Evolutionary conservation across 2,113 vertebrate genomes (phyloP).

Genomic region (Cisticola juncidis): DNA sequence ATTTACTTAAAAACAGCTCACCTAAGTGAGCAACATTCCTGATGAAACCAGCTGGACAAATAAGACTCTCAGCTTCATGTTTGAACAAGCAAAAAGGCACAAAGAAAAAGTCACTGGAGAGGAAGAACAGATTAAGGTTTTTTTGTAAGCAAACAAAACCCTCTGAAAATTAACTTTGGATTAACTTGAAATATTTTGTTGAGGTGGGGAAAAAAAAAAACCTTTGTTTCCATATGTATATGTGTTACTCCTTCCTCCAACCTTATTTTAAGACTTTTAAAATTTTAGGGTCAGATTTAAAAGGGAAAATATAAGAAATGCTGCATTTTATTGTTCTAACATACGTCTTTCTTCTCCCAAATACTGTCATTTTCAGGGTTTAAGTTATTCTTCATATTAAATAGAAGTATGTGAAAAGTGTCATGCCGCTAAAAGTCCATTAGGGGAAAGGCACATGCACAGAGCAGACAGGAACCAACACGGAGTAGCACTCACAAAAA

Average conservation of each 20-base stretch:
- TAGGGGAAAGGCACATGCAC: not conserved
- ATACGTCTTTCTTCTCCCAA: not conserved
- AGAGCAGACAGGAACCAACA: not conserved
- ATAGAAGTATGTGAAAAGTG: not conserved
- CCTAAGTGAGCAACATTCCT: slow-evolving; percentile 23
- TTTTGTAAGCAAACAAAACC: slow-evolving; percentile 1
- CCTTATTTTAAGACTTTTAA: not conserved
- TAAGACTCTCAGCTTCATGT: slow-evolving; percentile 16
- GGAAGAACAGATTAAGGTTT: not conserved
- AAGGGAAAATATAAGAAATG: not conserved
- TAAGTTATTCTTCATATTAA: not conserved
- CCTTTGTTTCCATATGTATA: not conserved
- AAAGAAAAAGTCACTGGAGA: slow-evolving; percentile 31
- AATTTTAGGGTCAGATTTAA: not conserved
- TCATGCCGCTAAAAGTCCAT: not conserved
- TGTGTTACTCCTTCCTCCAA: not conserved
- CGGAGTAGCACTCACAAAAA: not conserved
- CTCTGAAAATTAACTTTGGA: slow-evolving; percentile 2
- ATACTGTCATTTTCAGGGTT: not conserved
- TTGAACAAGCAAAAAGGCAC: slow-evolving; percentile 41
- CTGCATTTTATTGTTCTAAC: not conserved
- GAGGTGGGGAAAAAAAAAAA: not conserved
- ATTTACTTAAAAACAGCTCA: slow-evolving; percentile 46
- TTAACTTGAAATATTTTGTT: not conserved
- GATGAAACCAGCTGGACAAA: slow-evolving; percentile 55